Evolutionary conservation across 2,888 invertebrate genomes (phyloP).

Genomic region (Napeogenes sylphis): DNA sequence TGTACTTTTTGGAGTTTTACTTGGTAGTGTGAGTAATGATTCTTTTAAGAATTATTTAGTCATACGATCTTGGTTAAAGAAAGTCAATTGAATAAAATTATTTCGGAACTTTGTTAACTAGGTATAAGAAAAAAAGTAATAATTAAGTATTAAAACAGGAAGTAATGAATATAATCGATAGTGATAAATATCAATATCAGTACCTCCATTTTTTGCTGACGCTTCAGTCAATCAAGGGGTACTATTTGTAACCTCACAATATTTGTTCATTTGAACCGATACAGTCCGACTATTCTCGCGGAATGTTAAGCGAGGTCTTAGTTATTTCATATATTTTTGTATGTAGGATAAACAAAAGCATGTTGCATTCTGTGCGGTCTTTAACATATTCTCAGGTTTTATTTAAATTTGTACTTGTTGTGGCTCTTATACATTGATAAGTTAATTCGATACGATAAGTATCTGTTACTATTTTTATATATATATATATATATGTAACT

Average conservation of each 20-base stretch:
- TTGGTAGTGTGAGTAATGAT: constrained; percentile 7
- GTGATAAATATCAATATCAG: not conserved
- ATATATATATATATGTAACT: no score
- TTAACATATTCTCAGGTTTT: no score
- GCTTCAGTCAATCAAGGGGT: constrained; percentile 9
- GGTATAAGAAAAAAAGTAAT: no score
- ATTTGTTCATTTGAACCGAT: constrained; percentile 29
- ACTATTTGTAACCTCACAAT: constrained; percentile 28
- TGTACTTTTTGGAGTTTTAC: constrained; percentile 11
- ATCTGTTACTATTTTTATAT: no score
- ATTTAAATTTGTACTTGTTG: no score
- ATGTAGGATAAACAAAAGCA: not conserved
- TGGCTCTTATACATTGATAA: no score
- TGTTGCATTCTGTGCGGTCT: not conserved
- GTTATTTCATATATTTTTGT: not conserved
- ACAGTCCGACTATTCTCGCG: constrained; percentile 17
- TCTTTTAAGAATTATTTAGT: not conserved
- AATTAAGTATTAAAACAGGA: no score
- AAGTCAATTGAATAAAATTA: no score
- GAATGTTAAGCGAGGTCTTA: constrained; percentile 19
- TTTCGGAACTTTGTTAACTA: no score
- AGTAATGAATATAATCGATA: no score
- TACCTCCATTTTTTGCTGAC: not conserved
- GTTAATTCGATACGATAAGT: no score
- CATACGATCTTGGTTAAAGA: no score